phyloP scores from a whole-genome alignment of 2,888 invertebrate species.

The Leucophenga montana region DNA sequence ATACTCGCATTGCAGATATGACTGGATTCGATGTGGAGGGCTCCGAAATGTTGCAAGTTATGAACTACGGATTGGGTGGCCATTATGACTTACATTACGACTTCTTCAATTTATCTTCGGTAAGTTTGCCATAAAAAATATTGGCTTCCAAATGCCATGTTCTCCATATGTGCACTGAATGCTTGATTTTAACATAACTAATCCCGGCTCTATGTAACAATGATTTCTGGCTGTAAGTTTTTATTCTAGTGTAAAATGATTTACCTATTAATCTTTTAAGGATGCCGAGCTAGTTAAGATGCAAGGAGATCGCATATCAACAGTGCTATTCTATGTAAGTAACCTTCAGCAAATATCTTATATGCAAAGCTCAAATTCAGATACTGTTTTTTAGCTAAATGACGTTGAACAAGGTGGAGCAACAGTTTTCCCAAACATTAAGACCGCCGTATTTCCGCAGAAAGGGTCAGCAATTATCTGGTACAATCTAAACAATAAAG shows the following conservation, averaged over 20 bases:
- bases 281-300: slow-evolving; percentile 34
- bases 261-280: slow-evolving; percentile 37
- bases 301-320: slow-evolving; percentile 94
- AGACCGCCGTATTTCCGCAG: slow-evolving; percentile 87
- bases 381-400: slow-evolving; percentile 82
- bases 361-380: not conserved
- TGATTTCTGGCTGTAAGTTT: no score
- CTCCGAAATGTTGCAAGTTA: slow-evolving; percentile 67
- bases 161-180: no score
- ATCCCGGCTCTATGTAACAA: no score
- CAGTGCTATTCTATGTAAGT: slow-evolving; percentile 95
- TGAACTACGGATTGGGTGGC: slow-evolving; percentile 70
- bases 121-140: slow-evolving; percentile 41
- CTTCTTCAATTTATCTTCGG: slow-evolving; percentile 59
- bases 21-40: slow-evolving; percentile 58
- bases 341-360: no score
- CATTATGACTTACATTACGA: slow-evolving; percentile 67
- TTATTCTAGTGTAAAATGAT: not conserved
- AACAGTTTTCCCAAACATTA: slow-evolving; percentile 94
- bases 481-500: slow-evolving; percentile 62
- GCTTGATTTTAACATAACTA: no score
- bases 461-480: slow-evolving; percentile 76
- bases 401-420: slow-evolving; percentile 97
- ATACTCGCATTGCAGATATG: slow-evolving; percentile 63
- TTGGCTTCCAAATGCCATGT: not conserved